Evolutionary conservation across 1,140 invertebrate species (phyloP), one percentile per base, ranked within the genome.

Genomic region (Charaxes varanes): DNA sequence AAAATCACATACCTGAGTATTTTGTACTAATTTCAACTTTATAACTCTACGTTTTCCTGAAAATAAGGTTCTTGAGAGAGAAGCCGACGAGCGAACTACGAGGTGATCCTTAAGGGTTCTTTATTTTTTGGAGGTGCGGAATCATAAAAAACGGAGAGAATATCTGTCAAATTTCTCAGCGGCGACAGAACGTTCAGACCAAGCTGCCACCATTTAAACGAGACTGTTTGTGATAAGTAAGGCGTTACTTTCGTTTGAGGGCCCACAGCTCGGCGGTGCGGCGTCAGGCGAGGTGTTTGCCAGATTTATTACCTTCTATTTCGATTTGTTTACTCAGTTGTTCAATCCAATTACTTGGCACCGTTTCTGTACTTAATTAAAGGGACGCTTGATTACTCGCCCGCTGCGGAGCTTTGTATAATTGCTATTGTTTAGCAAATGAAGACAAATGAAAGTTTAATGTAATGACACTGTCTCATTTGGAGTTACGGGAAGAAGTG

Each of bases 351-450:
- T 82, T 82, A 82, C 78, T 82, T 79, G 74, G 72, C 73, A 79
- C 78, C 78, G 78, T 77, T 82, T 78, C 78, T 82, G 78, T 82
- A 77, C 78, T 82, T 82, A 82, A 82, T 82, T 82, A 82, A 82
- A 82, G 78, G 78, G 78, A 77, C 78, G 78, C 64, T 78, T 80
- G 78, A 82, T 82, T 78, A 82, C 76, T 78, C 73, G 73, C 73
- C 73, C 73, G 78, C 78, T 78, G 76, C 63, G 78, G 71, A 73
- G 76, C 78, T 79, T 74, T 78, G 73, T 82, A 80, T 82, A 82
- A 82, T 82, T 80, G 78, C 78, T 82, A 82, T 82, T 82, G 76
- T 82, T 80, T 82, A 82, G 78, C 73, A 82, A 82, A 82, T 82
- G 78, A 82, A 82, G 76, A 82, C 78, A 80, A 82, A 82, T 82